phyloP scores from a whole-genome alignment of 2,888 invertebrate genomes.

The Pyrrhia umbra region DNA sequence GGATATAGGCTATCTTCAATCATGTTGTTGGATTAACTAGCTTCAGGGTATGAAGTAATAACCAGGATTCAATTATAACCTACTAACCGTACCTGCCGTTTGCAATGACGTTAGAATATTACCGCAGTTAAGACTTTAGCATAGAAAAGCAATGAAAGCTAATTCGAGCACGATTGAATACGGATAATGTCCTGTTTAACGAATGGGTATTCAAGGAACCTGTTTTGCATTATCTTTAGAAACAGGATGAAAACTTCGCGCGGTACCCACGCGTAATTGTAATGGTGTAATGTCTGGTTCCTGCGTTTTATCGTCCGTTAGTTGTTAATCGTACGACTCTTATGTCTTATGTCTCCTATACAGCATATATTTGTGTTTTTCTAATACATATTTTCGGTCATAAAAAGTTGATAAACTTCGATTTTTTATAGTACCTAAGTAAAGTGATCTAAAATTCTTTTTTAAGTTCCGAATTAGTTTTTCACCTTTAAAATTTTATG shows the following conservation, averaged over 20 bases:
- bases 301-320: not conserved
- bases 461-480: too few species aligned
- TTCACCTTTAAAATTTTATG: too few species aligned
- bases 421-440: too few species aligned
- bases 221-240: constrained; percentile 31
- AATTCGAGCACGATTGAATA: constrained; percentile 43
- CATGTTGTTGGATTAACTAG: constrained; percentile 37
- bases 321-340: not conserved
- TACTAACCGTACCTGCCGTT: not conserved
- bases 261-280: constrained; percentile 44
- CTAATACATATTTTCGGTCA: too few species aligned
- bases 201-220: constrained; percentile 32
- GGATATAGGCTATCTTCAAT: constrained; percentile 39
- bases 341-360: not conserved
- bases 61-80: constrained; percentile 21
- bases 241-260: constrained; percentile 37
- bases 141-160: constrained; percentile 35
- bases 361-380: too few species aligned
- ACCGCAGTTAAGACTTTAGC: constrained; percentile 18
- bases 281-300: constrained; percentile 14
- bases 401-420: too few species aligned
- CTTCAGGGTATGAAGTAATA: constrained; percentile 14
- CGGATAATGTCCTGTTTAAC: constrained; percentile 42
- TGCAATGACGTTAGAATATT: not conserved
- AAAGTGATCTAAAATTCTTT: too few species aligned